Evolutionary conservation across 2,113 vertebrate species (phyloP).

Genomic region (Solenodon paradoxus): DNA sequence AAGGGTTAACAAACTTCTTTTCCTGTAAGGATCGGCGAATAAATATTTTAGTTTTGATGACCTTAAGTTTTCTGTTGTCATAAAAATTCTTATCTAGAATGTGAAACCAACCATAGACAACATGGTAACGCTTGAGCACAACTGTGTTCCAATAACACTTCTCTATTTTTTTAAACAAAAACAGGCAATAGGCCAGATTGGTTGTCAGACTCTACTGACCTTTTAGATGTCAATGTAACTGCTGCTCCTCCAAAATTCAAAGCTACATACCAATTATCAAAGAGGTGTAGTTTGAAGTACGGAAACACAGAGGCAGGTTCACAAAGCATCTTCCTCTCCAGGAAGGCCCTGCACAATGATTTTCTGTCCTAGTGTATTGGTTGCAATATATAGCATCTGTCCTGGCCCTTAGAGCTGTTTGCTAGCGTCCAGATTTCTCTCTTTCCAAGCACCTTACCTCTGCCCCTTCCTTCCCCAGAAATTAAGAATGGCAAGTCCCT

Average conservation of each 20-base stretch:
- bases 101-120: background rate
- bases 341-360: background rate
- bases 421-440: background rate
- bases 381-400: background rate
- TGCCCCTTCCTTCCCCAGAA: background rate
- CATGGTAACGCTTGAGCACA: background rate
- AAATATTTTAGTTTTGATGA: background rate
- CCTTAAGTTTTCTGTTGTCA: background rate
- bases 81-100: background rate
- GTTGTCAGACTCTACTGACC: background rate
- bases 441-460: background rate
- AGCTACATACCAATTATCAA: background rate
- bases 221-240: background rate
- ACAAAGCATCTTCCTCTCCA: background rate
- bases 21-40: background rate
- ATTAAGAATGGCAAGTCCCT: background rate
- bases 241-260: background rate
- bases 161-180: background rate
- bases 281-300: background rate
- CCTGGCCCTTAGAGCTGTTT: background rate
- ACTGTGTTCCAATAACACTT: background rate
- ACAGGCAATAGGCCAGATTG: background rate
- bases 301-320: background rate
- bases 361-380: background rate
- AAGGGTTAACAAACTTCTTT: background rate